These are phyloP conservation scores for Borostomias antarcticus DNA, from an alignment of 2,797 vertebrate genomes.

Conservation along the genomic window DNA sequence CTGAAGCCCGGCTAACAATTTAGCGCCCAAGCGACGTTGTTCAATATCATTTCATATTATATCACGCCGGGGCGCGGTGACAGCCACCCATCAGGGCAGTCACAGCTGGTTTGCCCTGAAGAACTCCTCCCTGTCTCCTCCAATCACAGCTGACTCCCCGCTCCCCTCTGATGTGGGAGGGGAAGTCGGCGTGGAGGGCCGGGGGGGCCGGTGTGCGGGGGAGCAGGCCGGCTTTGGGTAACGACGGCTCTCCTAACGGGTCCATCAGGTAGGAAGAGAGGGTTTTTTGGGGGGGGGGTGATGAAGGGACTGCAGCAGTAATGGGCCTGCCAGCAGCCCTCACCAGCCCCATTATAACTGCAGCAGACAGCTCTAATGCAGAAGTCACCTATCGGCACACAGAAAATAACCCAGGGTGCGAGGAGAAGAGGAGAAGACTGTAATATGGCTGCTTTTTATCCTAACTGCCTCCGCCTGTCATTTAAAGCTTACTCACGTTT, in stretches of 20 bases:
- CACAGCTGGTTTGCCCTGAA: constrained; percentile 98
- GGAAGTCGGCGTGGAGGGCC: constrained; percentile 76
- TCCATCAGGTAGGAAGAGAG: constrained; percentile 73
- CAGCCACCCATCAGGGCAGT: constrained; percentile 93
- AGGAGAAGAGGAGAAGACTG: constrained; percentile 31
- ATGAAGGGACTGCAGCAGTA: constrained; percentile 43
- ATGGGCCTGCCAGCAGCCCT: constrained; percentile 71
- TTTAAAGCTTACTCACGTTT: constrained; percentile 18
- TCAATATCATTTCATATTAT: constrained; percentile 99
- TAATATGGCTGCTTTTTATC: constrained; percentile 30
- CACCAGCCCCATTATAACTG: constrained; percentile 56
- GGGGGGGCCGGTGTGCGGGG: too few relatives aligned
- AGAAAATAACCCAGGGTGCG: constrained; percentile 45
- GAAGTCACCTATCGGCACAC: constrained; percentile 49
- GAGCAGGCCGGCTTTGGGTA: constrained; percentile 56
- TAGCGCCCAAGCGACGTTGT: constrained; percentile 97
- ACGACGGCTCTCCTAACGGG: constrained; percentile 63
- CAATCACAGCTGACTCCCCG: constrained; percentile 91
- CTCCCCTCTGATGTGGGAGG: constrained; percentile 78
- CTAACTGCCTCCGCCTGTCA: constrained; percentile 15
- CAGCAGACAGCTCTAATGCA: constrained; percentile 62
- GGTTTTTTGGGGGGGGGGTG: constrained; percentile 68
- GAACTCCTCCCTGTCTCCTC: constrained; percentile 91
- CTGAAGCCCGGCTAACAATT: constrained; percentile 98
- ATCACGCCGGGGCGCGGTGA: constrained; percentile 95